phyloP scores from a whole-genome alignment of 1,140 invertebrate species.

The Heliothis subflexa region DNA sequence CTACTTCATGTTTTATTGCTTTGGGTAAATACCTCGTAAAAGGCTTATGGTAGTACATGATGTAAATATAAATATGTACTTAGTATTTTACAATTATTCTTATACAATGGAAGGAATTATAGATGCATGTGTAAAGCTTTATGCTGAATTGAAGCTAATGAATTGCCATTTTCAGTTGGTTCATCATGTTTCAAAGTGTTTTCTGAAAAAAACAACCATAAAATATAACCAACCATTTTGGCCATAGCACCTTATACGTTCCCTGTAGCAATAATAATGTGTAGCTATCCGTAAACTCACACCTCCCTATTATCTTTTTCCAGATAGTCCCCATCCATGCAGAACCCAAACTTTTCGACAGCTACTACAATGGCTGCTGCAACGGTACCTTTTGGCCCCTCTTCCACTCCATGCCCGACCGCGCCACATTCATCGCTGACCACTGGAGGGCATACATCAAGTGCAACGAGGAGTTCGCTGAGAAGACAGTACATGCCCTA shows the following conservation, averaged over 20 bases:
- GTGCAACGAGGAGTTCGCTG: conserved; percentile 94
- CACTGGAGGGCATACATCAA: conserved; percentile 94
- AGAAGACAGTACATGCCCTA: conserved; percentile 91
- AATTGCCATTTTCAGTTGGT: neutral
- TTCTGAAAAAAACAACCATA: too few species aligned
- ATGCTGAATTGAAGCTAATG: too few species aligned
- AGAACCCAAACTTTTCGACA: conserved; percentile 91
- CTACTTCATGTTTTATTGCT: conserved; percentile 13
- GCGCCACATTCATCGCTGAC: conserved; percentile 91
- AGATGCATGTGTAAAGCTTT: neutral
- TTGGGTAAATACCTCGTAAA: conserved; percentile 5
- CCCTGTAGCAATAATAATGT: too few species aligned
- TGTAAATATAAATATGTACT: neutral
- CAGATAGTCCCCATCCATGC: conserved; percentile 94
- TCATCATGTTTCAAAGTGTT: too few species aligned
- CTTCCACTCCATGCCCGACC: conserved; percentile 95
- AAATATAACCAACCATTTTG: too few species aligned
- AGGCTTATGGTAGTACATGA: neutral
- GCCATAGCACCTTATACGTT: too few species aligned
- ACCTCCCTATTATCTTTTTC: conserved; percentile 45
- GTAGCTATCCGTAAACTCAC: too few species aligned
- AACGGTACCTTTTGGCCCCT: conserved; percentile 97
- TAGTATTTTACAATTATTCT: neutral
- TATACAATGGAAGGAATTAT: neutral
- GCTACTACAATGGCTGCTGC: conserved; percentile 96